phyloP scores from a whole-genome alignment of 2,797 vertebrate genomes.

The Mallotus villosus region DNA sequence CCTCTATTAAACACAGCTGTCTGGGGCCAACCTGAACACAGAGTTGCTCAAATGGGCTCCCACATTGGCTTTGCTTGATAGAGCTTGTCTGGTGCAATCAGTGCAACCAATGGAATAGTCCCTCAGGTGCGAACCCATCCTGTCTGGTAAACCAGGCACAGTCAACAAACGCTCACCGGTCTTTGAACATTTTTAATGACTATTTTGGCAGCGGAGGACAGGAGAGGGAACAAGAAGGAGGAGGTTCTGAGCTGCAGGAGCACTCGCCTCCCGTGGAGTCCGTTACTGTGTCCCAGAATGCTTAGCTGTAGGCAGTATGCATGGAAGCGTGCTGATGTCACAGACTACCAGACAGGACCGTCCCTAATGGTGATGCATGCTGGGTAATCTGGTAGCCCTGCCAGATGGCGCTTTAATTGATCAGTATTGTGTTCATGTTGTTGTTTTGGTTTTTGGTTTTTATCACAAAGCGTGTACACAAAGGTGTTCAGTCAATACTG shows the following conservation, averaged over 20 bases:
- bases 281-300: not conserved
- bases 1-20: not conserved
- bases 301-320: not conserved
- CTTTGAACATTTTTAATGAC: not conserved
- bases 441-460: not conserved
- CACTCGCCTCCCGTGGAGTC: not conserved
- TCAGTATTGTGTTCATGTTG: not conserved
- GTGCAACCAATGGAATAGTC: not conserved
- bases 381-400: not conserved
- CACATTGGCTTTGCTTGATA: not conserved
- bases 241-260: not conserved
- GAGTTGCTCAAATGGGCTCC: not conserved
- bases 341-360: not conserved
- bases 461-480: not conserved
- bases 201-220: not conserved
- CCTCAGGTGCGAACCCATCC: not conserved
- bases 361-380: not conserved
- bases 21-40: not conserved
- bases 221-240: not conserved
- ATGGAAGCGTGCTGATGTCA: not conserved
- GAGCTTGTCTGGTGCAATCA: not conserved
- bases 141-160: not conserved
- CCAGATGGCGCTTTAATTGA: conserved; percentile 1
- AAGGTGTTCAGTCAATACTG: not conserved
- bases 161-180: not conserved